Base-by-base conservation (phyloP, 2,888 invertebrate genomes). In the Malacosoma neustria region DNA sequence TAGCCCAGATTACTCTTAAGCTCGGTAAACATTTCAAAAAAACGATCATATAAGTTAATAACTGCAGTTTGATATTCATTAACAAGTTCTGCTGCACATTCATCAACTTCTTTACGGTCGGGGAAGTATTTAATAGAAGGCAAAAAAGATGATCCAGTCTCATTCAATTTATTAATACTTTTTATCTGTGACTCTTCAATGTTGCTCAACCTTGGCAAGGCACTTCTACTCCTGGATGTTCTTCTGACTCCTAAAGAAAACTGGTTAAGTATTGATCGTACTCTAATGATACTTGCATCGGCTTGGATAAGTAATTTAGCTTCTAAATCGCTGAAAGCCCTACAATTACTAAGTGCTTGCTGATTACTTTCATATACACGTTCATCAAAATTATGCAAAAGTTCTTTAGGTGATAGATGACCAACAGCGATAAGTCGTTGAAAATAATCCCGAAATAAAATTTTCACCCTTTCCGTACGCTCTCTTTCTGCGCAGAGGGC, bases 321-420 rank as follows among this genome's bases (percentile, higher is more conserved):
- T 44, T 74, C 75, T 31, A 82, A 47, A 37, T 80, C 73, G 1
- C 49, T 43, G 43, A 72, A 77, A 4, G 75, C 73, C 46, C 72
- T 61, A 5, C 42, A 57, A 45, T 84, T 84, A 49, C 76, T 76
- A 13, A 81, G 37, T 30, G 81, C 48, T 45, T 82, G 81, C 43
- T 81, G 75, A 51, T 82, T 82, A 3, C 75, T 61, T 36, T 71
- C 72, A 45, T 72, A 77, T n/a, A 67, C 65, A 13, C 53, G 62
- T 35, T 70, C 61, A 54, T 82, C 81, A 42, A 81, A 79, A 32
- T 76, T 68, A 34, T 76, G 69, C 9, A 81, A 43, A 35, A 81
- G 49, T 11, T 72, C 63, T 50, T 66, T 70, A 0, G 75, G 76
- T 13, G 71, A 45, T 39, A 43, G 51, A 37, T 72, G 62, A 3